These are phyloP conservation scores for Molossus molossus DNA, from an alignment of 2,797 vertebrate genomes.

Conservation along the genomic window DNA sequence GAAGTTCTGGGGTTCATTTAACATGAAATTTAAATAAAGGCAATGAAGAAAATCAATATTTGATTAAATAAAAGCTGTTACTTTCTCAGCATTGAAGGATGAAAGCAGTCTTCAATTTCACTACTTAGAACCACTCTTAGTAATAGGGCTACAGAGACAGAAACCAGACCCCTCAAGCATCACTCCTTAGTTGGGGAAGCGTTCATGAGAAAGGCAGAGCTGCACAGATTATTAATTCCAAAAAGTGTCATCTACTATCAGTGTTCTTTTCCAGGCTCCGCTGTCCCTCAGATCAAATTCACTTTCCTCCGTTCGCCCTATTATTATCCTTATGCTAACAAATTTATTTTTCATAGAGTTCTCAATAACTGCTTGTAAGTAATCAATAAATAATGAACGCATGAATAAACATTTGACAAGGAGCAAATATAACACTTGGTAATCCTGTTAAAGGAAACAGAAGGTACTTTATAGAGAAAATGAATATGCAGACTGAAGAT, in stretches of 20 bases:
- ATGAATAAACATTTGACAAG: not conserved
- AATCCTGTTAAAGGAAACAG: not conserved
- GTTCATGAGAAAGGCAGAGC: not conserved
- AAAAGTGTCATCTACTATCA: not conserved
- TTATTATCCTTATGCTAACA: not conserved
- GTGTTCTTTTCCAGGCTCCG: not conserved
- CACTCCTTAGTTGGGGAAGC: not conserved
- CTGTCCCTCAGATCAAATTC: not conserved
- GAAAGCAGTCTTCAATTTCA: not conserved
- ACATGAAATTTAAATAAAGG: not conserved
- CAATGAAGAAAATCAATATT: not conserved
- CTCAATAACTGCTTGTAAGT: not conserved
- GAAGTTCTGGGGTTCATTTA: not conserved
- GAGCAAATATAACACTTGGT: not conserved
- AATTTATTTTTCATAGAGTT: not conserved
- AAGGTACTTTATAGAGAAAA: not conserved
- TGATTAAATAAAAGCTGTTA: not conserved
- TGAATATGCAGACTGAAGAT: not conserved
- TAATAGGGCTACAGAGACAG: not conserved
- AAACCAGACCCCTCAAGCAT: not conserved
- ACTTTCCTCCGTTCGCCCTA: not conserved
- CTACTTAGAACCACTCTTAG: not conserved
- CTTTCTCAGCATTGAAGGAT: not conserved
- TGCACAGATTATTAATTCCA: not conserved
- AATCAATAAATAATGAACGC: conserved; percentile 28